Base-by-base conservation (phyloP, 2,797 vertebrate genomes). In the Propithecus perrieri region DNA sequence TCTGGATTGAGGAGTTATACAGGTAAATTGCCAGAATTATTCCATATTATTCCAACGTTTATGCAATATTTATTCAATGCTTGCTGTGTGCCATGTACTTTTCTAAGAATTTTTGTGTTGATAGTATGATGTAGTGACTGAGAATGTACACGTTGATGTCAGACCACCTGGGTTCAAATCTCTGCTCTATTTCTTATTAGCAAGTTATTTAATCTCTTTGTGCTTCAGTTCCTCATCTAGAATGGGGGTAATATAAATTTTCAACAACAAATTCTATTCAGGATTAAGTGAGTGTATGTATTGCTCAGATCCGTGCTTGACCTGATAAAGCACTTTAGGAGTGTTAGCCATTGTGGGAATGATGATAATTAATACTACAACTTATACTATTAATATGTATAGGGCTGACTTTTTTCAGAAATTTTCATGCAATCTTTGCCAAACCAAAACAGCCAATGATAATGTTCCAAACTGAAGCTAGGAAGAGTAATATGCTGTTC, bases 221-320 rank as follows among this genome's bases (percentile, higher is more conserved):
- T 91, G 67, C 41, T 84, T 95, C 35, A 53, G 22, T 87, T 97
- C 20, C 12, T 94, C 33, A 65, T 85, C 85, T 89, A 93, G 33
- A 80, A 78, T 94, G 63, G 43, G n/a, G 48, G 43, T 85, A 72
- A 74, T 87, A 53, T 46, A 85, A 59, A 85, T 88, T 96, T 95
- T 87, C 80, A 95, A 41, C 7, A 85, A 41, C 5, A 92, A 67
- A 75, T 91, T 94, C 35, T 85, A 33, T 94, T 89, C 28, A 67
- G 24, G 15, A 85, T 84, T 78, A 94, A 89, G 67, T 78, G 55
- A 86, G n/a, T 78, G 28, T 85, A 8, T 89, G 7, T 94, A 46
- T 71, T 38, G 30, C 74, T 95, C 90, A 59, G 18, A 35, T 80
- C 57, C 81, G 71, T 95, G 46, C 48, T 71, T 89, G 75, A 4